These are phyloP conservation scores for Gastracanthus pulcherrimus DNA, from an alignment of 2,888 invertebrate genomes.

Conservation along the genomic window DNA sequence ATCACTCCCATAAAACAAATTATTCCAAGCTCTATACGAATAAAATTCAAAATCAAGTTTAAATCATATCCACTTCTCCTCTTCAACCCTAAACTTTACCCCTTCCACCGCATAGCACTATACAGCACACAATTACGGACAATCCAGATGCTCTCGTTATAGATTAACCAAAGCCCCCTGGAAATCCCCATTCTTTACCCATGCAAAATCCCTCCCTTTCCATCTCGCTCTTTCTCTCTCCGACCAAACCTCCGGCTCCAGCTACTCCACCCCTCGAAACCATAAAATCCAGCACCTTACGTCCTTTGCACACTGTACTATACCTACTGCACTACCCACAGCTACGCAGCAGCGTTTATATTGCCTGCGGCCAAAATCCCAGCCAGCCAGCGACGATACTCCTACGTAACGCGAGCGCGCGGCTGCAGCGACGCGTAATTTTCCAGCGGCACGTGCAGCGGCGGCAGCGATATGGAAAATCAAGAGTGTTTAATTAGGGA, in stretches of 20 bases:
- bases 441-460: background rate
- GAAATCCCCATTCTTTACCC: background rate
- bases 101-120: too few relatives aligned
- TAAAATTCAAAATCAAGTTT: too few relatives aligned
- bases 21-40: too few relatives aligned
- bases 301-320: background rate
- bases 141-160: background rate
- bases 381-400: background rate
- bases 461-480: background rate
- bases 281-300: background rate
- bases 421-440: constrained; percentile 1
- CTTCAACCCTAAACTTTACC: too few relatives aligned
- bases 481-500: constrained; percentile 41
- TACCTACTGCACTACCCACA: too few relatives aligned
- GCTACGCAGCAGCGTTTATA: background rate
- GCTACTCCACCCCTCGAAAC: too few relatives aligned
- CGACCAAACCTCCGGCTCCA: too few relatives aligned
- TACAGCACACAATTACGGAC: background rate
- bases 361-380: background rate
- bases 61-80: background rate
- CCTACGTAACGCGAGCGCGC: too few relatives aligned
- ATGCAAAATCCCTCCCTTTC: background rate
- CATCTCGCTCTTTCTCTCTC: too few relatives aligned
- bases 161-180: background rate
- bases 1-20: too few relatives aligned